Conservation (phyloP, 2,888 invertebrate genomes). For the Proisotoma minuta region DNA sequence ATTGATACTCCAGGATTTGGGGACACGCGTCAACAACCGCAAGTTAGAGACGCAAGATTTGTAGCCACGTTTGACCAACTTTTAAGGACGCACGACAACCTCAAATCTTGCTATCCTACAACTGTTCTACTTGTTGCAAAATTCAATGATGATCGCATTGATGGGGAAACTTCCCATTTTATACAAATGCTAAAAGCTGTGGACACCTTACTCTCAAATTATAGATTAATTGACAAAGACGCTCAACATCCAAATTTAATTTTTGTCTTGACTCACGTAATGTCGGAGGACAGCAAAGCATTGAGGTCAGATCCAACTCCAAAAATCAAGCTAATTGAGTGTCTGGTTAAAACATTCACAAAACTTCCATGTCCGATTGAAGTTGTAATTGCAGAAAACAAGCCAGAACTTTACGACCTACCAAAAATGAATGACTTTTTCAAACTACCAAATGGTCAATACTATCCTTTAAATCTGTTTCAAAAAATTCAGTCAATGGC, state of each 20-base stretch:
- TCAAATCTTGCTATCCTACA: constrained; percentile 12
- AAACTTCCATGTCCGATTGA: constrained; percentile 13
- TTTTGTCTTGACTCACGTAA: constrained; percentile 24
- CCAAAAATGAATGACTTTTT: constrained; percentile 6
- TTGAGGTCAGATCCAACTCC: constrained; percentile 6
- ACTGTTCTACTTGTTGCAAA: constrained; percentile 13
- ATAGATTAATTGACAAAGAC: constrained; percentile 15
- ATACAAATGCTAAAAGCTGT: constrained; percentile 25
- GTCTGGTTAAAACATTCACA: constrained; percentile 17
- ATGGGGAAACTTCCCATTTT: constrained; percentile 13
- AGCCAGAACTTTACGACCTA: constrained; percentile 4
- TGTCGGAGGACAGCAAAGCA: constrained; percentile 13
- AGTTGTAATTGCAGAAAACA: constrained; percentile 26
- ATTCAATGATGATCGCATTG: constrained; percentile 16
- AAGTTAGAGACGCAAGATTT: constrained; percentile 19
- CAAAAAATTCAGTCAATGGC: neutral
- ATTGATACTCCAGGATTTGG: constrained; percentile 29
- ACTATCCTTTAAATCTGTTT: constrained; percentile 19
- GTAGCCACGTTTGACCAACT: constrained; percentile 22
- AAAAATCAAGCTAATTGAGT: constrained; percentile 7
- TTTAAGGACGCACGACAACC: constrained; percentile 8
- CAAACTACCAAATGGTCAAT: constrained; percentile 14
- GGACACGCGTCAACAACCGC: constrained; percentile 11
- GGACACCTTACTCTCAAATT: neutral
- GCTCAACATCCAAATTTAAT: constrained; percentile 15